Evolutionary conservation across 2,113 vertebrate genomes (phyloP).

Genomic region (Sphyrna mokarran): DNA sequence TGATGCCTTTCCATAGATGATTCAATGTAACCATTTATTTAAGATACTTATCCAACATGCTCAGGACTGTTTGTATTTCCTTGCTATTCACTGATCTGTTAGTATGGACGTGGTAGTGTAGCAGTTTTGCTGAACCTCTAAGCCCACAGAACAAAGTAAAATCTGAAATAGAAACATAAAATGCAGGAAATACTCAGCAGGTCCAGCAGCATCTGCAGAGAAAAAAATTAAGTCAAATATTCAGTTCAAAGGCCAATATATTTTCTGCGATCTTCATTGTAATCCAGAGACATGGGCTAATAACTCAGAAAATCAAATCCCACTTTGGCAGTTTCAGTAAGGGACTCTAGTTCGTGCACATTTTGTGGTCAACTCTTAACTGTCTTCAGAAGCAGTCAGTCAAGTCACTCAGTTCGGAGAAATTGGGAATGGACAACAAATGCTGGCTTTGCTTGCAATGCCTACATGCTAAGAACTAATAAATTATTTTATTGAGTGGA

Average conservation of each 20-base stretch:
- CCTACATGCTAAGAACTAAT: too few relatives aligned
- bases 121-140: neutral
- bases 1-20: neutral
- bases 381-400: neutral
- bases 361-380: neutral
- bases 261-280: neutral
- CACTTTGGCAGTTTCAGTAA: neutral
- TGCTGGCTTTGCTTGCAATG: too few relatives aligned
- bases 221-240: neutral
- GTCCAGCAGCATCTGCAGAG: neutral
- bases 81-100: neutral
- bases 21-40: neutral
- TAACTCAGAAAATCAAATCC: neutral
- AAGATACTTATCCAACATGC: neutral
- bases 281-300: neutral
- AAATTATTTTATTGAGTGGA: too few relatives aligned
- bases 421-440: neutral
- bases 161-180: neutral
- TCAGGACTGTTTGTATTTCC: neutral
- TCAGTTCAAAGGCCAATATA: neutral
- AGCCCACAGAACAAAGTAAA: neutral
- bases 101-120: neutral
- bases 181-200: neutral
- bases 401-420: neutral
- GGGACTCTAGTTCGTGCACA: neutral